Evolutionary conservation across 1,140 invertebrate species (phyloP).

Genomic region (Drosophila micromelanica): DNA sequence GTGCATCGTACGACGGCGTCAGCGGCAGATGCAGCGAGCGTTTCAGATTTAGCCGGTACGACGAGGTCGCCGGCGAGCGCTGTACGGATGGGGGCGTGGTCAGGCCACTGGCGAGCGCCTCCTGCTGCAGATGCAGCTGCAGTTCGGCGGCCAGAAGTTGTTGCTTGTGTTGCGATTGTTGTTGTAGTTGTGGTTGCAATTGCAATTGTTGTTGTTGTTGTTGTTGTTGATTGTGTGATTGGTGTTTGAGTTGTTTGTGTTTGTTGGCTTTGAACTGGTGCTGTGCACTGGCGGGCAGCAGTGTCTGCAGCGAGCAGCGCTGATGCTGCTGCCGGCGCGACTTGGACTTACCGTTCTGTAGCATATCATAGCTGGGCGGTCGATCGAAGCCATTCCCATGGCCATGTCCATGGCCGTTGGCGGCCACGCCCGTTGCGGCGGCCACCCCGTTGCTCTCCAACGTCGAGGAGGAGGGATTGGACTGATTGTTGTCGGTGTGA

Average conservation of each 20-base stretch:
- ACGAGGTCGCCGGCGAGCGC: conserved; percentile 74
- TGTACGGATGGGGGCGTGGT: conserved; percentile 64
- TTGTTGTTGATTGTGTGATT: conserved; percentile 53
- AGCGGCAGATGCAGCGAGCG: conserved; percentile 79
- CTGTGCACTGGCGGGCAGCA: conserved; percentile 76
- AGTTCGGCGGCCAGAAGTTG: conserved; percentile 44
- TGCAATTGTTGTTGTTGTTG: conserved; percentile 42
- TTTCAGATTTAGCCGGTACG: conserved; percentile 76
- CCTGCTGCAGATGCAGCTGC: conserved; percentile 54
- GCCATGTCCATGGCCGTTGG: conserved; percentile 31
- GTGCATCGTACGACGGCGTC: conserved; percentile 77
- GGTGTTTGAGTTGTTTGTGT: conserved; percentile 78
- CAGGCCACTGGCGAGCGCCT: conserved; percentile 49
- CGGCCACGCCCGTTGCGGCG: conserved; percentile 26
- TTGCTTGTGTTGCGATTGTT: conserved; percentile 44
- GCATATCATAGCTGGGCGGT: conserved; percentile 83
- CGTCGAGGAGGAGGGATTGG: conserved; percentile 81
- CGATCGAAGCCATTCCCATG: conserved; percentile 75
- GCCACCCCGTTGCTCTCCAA: conserved; percentile 68
- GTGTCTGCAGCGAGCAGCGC: conserved; percentile 79
- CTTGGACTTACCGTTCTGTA: conserved; percentile 84
- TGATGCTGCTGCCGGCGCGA: conserved; percentile 77
- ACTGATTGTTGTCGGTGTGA: conserved; percentile 54
- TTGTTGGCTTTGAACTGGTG: conserved; percentile 76
- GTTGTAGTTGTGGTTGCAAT: conserved; percentile 35